These are phyloP conservation scores for Himalopsyche tibetana DNA, from an alignment of 2,888 invertebrate genomes.

Conservation along the genomic window DNA sequence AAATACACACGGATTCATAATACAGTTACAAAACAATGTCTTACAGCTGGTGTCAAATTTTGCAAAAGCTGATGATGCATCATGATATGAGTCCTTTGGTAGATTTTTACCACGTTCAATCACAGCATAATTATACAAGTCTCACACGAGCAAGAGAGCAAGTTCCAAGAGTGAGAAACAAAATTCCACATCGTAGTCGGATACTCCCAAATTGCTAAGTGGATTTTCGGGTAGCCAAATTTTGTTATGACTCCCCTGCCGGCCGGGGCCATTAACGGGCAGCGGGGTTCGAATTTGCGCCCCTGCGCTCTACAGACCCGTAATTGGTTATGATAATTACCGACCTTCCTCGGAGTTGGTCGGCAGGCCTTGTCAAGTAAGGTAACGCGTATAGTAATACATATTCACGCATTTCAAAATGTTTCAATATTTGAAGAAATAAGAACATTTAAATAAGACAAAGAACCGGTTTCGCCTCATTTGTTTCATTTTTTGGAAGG, in stretches of 20 bases:
- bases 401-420: not conserved
- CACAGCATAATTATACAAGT: not conserved
- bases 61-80: not conserved
- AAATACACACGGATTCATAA: too few relatives aligned
- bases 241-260: slow-evolving; percentile 72
- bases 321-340: slow-evolving; percentile 65
- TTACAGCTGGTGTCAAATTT: too few relatives aligned
- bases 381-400: not conserved
- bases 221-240: slow-evolving; percentile 75
- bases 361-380: not conserved
- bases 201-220: slow-evolving; percentile 70
- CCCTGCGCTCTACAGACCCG: slow-evolving; percentile 67
- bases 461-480: too few relatives aligned
- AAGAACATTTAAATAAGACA: too few relatives aligned
- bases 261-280: slow-evolving; percentile 67
- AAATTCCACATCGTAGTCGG: slow-evolving; percentile 10
- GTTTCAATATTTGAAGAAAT: too few relatives aligned
- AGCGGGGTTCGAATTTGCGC: slow-evolving; percentile 49
- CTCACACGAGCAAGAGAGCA: not conserved
- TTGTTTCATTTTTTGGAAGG: too few relatives aligned
- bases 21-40: too few relatives aligned
- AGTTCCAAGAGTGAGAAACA: not conserved
- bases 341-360: slow-evolving; percentile 28
- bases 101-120: not conserved
- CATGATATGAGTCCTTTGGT: not conserved